Conservation (phyloP, 2,797 vertebrate genomes). For the Lutra lutra region DNA sequence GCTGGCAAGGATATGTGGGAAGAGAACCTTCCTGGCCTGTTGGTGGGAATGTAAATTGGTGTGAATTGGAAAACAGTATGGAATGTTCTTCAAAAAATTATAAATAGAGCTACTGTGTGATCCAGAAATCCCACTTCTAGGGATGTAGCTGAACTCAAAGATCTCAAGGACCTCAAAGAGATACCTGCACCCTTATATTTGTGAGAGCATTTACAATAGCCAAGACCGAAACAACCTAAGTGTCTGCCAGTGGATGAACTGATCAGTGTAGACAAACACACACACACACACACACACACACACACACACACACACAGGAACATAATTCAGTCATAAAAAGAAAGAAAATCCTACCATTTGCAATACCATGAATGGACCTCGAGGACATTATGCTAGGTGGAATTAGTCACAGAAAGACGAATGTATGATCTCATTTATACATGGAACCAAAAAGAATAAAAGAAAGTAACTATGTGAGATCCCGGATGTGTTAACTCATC, state of each 20-base stretch:
- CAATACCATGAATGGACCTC: neutral
- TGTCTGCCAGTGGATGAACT: neutral
- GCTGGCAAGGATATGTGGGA: neutral
- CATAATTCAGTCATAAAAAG: neutral
- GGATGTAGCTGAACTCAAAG: neutral
- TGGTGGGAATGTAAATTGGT: neutral
- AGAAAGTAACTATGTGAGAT: neutral
- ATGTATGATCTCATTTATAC: neutral
- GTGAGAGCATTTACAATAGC: neutral
- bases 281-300: neutral
- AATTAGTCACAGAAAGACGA: neutral
- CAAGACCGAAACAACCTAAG: neutral
- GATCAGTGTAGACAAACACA: neutral
- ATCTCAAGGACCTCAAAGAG: neutral
- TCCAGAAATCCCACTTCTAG: neutral
- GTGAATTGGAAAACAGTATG: neutral
- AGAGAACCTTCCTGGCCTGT: neutral
- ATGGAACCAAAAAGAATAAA: neutral
- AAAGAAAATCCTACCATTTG: neutral
- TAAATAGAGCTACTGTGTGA: neutral
- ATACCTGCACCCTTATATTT: neutral
- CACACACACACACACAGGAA: neutral
- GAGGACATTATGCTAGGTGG: neutral
- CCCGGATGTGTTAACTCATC: too few relatives aligned
- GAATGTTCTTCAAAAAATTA: neutral